Evolutionary conservation across 2,797 vertebrate genomes (phyloP), one percentile per base, ranked within the genome.

Genomic region (Pangasius djambal): DNA sequence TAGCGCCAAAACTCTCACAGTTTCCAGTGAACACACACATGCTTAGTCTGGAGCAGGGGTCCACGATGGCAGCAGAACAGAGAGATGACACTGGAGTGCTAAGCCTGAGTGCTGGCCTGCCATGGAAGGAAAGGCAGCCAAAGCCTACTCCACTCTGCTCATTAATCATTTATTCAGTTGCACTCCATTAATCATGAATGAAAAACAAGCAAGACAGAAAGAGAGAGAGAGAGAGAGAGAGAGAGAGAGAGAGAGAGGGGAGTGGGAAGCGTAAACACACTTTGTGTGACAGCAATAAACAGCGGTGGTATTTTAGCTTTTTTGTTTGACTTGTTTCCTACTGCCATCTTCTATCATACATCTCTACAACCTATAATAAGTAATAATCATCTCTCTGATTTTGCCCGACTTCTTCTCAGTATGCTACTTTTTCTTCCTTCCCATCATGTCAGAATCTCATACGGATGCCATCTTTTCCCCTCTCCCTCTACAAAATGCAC

Each of bases 161-260:
- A 96, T 96, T 93, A 96, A 96, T 96, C 95, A 96, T 96, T 96
- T 94, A 96, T 96, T 94, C 92, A 94, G 95, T 92, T 94, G 85
- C 88, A 90, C 89, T 94, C 92, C 94, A 96, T 96, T 95, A 96
- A 96, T 96, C 94, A 96, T 96, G 95, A 95, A 94, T 92, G 93
- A 93, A 92, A 91, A 91, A 91, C 91, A 93, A 92, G 92, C 88
- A 90, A 88, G 90, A 37, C 89, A 92, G 90, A 89, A 89, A 90
- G 86, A 75, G 57, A 44, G 16, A 59, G 87, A 81, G 75, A 86
- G 65, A 75, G 57, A 65, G 63, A 79, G 88, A 59, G 82, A 61
- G 63, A 70, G 63, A 79, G 61, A 44, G 63, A 78, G 72, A 72
- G 50, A 65, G 48, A 59, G 82, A 72, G 75, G 48, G 34, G 50